A percentile compares a stretch with the other conserved stretches of the same genome.
Conservation (phyloP, 2,113 vertebrate genomes). For the Pandion haliaetus region DNA sequence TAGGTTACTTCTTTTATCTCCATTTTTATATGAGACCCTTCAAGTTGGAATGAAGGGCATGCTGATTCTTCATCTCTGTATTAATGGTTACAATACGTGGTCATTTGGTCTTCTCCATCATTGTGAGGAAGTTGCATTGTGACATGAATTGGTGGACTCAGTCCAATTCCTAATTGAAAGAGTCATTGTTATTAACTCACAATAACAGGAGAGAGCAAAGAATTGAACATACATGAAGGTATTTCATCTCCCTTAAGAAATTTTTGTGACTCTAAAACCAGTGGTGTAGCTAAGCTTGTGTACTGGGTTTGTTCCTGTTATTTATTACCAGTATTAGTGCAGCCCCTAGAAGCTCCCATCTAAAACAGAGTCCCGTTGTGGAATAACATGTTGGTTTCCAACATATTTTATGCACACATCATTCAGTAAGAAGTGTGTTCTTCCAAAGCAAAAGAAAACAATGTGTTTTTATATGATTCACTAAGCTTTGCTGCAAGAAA, state of each 20-base stretch:
- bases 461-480: conserved; percentile 15
- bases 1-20: background rate
- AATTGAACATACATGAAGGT: background rate
- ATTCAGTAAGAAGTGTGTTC: background rate
- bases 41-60: background rate
- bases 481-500: background rate
- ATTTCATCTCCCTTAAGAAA: background rate
- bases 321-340: background rate
- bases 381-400: conserved; percentile 8
- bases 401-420: conserved; percentile 22
- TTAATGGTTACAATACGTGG: background rate
- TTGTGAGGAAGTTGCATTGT: background rate
- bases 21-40: background rate
- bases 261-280: background rate
- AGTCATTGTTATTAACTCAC: background rate
- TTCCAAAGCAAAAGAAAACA: conserved; percentile 44
- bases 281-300: background rate
- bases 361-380: background rate
- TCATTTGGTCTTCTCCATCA: background rate
- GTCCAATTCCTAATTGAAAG: background rate
- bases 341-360: background rate
- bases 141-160: background rate
- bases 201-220: background rate
- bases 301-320: background rate
- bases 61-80: background rate